Base-by-base conservation (phyloP, 2,113 vertebrate genomes). In the Paracanthobrama guichenoti region DNA sequence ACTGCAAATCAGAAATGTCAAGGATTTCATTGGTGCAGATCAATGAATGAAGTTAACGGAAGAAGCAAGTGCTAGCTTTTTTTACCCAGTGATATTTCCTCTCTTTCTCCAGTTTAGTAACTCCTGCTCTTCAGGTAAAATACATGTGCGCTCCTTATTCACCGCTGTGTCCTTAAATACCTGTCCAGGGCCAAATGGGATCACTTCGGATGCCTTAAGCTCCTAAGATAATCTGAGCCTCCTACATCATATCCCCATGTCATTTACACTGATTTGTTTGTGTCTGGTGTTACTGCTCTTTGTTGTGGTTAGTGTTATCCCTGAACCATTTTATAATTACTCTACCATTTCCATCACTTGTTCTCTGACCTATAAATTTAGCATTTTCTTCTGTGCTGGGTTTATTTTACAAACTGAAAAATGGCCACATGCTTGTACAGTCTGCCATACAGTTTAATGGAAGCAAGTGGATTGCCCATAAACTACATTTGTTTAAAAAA, bases 1-100 rank as follows among this genome's bases (percentile, higher is more conserved):
- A 88, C 83, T 72, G 80, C 75, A 86, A 89, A 89, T 88, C 85
- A 74, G 28, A 66, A 79, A 77, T 74, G 53, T 76, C 88, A 86
- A 22, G 18, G 82, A 80, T 82, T 90, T 84, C 57, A 86, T 55
- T 75, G 44, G 71, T 79, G 60, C 59, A 67, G 66, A 87, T 89
- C 84, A 82, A 84, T 90, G 82, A 71, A 44, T 75, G 83, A 66
- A 82, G 16, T 87, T 69, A 71, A 82, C 18, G 59, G 82, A 81
- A 84, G 69, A 22, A 77, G 74, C 66, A 84, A 31, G 22, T 79
- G 81, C 55, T 83, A 46, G 35, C 81, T 16, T 84, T 81, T 74
- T 18, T 20, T 83, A 73, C 86, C 83, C 83, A 66, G 74, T 66
- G 78, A 74, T 46, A 78, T 88, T 82, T 87, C 84, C 57, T 85